These are phyloP conservation scores for Barypeithes pellucidus DNA, from an alignment of 2,888 invertebrate species.

Conservation along the genomic window DNA sequence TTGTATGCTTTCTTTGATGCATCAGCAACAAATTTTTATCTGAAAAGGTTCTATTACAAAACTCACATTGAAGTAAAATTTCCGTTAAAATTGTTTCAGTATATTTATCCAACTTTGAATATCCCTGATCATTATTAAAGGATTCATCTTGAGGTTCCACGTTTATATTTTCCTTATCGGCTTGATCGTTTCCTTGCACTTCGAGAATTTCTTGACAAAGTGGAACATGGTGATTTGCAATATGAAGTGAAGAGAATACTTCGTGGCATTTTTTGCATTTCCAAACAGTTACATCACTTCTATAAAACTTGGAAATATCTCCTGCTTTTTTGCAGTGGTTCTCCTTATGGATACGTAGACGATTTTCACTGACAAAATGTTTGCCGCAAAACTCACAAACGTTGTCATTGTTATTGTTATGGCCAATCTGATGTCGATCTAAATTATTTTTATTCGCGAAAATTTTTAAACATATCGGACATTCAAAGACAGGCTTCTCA, in stretches of 20 bases:
- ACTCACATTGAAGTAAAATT: constrained; percentile 75
- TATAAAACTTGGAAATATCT: constrained; percentile 69
- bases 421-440: constrained; percentile 67
- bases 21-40: constrained; percentile 71
- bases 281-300: constrained; percentile 70
- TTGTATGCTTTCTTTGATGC: constrained; percentile 70
- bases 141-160: constrained; percentile 10
- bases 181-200: constrained; percentile 20
- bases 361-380: constrained; percentile 69
- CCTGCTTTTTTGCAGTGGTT: constrained; percentile 70
- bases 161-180: constrained; percentile 32
- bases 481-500: constrained; percentile 65
- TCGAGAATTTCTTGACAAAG: constrained; percentile 35
- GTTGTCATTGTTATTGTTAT: constrained; percentile 66
- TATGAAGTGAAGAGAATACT: constrained; percentile 67
- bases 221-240: constrained; percentile 62
- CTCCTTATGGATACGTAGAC: constrained; percentile 69
- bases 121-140: background rate
- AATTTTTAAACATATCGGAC: constrained; percentile 67
- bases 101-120: constrained; percentile 48
- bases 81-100: constrained; percentile 68
- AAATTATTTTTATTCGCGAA: constrained; percentile 69
- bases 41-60: constrained; percentile 75
- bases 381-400: constrained; percentile 70
- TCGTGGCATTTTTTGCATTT: constrained; percentile 69